Conservation (phyloP, 2,888 invertebrate species). For the Dexiosoma caninum region DNA sequence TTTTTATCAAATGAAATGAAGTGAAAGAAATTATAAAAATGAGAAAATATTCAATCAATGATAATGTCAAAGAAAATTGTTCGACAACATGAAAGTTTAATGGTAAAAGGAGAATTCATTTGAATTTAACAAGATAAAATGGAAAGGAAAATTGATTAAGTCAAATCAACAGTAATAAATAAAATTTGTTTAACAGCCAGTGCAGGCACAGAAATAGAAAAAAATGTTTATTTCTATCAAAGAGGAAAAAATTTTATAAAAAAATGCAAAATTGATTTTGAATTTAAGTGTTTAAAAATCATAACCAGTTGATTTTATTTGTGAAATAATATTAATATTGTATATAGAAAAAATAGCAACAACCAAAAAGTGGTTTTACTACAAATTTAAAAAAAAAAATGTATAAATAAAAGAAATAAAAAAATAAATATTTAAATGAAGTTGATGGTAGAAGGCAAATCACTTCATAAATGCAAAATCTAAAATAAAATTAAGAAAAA, state of each 20-base stretch:
- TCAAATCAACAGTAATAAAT: not conserved
- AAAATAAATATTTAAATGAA: conserved; percentile 59
- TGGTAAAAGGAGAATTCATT: conserved; percentile 43
- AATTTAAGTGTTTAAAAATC: conserved; percentile 29
- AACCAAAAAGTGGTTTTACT: conserved; percentile 61
- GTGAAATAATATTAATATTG: conserved; percentile 43
- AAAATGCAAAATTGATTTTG: conserved; percentile 21
- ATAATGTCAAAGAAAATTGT: conserved; percentile 44
- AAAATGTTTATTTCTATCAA: not conserved
- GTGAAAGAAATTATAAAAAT: not conserved
- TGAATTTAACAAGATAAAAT: conserved; percentile 40
- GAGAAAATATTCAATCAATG: conserved; percentile 6
- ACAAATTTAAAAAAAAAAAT: conserved; percentile 56
- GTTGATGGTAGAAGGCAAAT: conserved; percentile 64
- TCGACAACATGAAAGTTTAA: conserved; percentile 33
- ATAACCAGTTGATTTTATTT: conserved; percentile 53
- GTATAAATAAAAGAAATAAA: conserved; percentile 35
- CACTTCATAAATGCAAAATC: conserved; percentile 63
- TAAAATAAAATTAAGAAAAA: conserved; percentile 31
- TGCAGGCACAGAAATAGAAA: not conserved
- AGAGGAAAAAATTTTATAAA: conserved; percentile 9
- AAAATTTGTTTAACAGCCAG: not conserved
- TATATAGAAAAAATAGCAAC: conserved; percentile 31
- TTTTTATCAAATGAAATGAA: conserved; percentile 12
- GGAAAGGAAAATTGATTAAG: conserved; percentile 37